These are phyloP conservation scores for Catostylus mosaicus DNA, from an alignment of 30 jellyfish, hydroid and myxozoan species.

Conservation along the genomic window DNA sequence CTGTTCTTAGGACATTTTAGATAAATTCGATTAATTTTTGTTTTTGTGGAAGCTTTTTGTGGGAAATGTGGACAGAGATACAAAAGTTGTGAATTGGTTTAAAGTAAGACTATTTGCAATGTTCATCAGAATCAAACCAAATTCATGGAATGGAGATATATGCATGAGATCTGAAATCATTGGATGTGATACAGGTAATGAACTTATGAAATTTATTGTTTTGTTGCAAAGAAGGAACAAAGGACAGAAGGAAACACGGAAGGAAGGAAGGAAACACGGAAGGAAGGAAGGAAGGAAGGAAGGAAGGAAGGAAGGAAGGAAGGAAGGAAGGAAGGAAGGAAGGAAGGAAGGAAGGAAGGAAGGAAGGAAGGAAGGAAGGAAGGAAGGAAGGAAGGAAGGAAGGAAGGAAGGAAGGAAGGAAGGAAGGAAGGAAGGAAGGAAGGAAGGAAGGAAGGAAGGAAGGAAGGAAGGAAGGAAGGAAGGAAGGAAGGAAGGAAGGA, in stretches of 20 bases:
- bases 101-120: slow-evolving; percentile 27
- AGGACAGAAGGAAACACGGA: neutral
- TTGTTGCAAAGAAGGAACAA: neutral
- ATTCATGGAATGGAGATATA: slow-evolving; percentile 16
- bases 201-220: too few species aligned
- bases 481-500: neutral
- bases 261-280: neutral
- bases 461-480: neutral
- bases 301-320: neutral
- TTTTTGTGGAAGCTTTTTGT: slow-evolving; percentile 40
- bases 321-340: neutral
- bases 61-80: slow-evolving; percentile 50
- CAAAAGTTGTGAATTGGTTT: slow-evolving; percentile 71
- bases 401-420: neutral
- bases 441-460: neutral
- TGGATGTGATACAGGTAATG: slow-evolving; percentile 75
- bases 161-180: slow-evolving; percentile 67
- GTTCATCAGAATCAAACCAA: slow-evolving; percentile 39
- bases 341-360: neutral
- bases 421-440: neutral
- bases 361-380: neutral
- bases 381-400: neutral
- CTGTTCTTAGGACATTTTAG: too few species aligned
- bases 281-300: neutral
- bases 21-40: neutral